Evolutionary conservation across 2,113 vertebrate species (phyloP), one percentile per base, ranked within the genome.

Genomic region (Pagrus major): DNA sequence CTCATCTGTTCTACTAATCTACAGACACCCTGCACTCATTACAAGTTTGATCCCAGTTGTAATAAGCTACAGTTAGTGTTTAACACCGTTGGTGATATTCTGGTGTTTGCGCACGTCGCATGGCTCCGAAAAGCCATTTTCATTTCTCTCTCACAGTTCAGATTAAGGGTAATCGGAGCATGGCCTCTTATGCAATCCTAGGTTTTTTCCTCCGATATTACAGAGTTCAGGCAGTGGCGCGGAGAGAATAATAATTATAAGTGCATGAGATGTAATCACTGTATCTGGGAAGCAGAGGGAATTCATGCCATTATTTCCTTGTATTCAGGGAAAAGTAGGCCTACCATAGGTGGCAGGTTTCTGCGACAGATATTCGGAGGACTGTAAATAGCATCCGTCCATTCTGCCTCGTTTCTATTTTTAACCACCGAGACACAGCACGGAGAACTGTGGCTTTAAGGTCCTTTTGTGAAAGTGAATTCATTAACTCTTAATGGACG

Each of bases 401-500:
- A 71, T 92, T 93, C 88, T 93, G 89, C 93, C 88, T 71, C 60
- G 80, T 80, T 92, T 91, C 94, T 95, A 95, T 95, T 95, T 93
- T 94, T 95, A n/a, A 94, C 80, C 91, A 47, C 76, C n/a, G 83
- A 92, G 92, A 91, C 89, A 83, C 84, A 81, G 89, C 87, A 58
- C 69, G 1, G 84, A 92, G 92, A 92, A 93, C 86, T 91, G 92
- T 92, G 92, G 93, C 90, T 94, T 92, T 91, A 94, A 92, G 88
- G 91, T 93, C 92, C 93, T 91, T 94, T 94, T 93, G 93, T 93
- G 89, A 88, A 92, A 94, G 91, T 88, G 91, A 93, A 93, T 92
- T 92, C 92, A 94, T 94, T 94, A 93, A 93, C 93, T 89, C 90
- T 91, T 94, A 93, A 94, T 93, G 92, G 90, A 92, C 47, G 68